Base-by-base conservation (phyloP, 2,888 invertebrate species). In the Sminthurinus aureus region DNA sequence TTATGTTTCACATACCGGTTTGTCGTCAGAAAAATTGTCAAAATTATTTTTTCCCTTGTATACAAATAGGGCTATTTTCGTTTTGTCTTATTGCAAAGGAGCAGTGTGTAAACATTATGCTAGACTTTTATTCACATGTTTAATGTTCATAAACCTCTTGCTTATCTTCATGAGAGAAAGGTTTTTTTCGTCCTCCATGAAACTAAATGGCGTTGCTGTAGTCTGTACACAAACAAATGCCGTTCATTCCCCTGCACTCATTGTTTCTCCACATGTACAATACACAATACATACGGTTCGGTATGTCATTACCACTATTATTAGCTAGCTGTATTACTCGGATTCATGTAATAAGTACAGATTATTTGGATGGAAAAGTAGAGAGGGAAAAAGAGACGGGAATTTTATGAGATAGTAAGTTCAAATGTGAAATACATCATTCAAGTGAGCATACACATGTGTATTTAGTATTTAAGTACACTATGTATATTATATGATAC, bases 1-100 rank as follows among this genome's bases (percentile, higher is more conserved):
- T 83, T 83, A 83, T 79, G 77, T 75, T 83, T 83, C 80, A 83
- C 81, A 81, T 77, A 83, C 83, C 83, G 83, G 83, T 83, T 83
- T 83, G 51, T 58, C 71, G 69, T 22, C 50, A 81, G 77, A 81
- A 83, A 83, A 83, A 83, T 83, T 51, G 24, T 79, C 66, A 64
- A 26, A 73, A 74, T 79, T 83, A 74, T 83, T 9, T 66, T 50
- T 13, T 26, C 22, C n/a, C 22, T 18, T 67, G 38, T 38, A 69
- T 50, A 20, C 22, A n/a, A 38, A 75, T 51, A 8, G 13, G 24
- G 12, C 51, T 51, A 75, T 75, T 69, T 22, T 22, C 22, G 20
- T 69, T n/a, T 22, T 20, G 20, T 69, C 69, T 12, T 20, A 22
- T 22, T 69, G 69, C n/a, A 22, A 15, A 69, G 69, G 20, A 69